Evolutionary conservation across 2,888 invertebrate species (phyloP).

Genomic region (Tanytarsus gracilentus): DNA sequence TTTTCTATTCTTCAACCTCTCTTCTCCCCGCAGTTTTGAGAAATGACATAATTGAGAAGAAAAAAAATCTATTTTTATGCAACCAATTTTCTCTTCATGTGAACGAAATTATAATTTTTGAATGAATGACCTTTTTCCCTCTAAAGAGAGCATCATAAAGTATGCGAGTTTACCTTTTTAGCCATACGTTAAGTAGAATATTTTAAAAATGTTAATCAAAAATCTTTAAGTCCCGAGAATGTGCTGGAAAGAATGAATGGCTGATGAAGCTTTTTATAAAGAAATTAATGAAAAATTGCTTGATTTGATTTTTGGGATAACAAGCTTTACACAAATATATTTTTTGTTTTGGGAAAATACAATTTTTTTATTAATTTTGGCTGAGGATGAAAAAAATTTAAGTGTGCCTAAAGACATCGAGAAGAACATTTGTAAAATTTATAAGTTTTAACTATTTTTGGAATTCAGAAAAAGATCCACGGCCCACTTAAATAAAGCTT

Average conservation of each 20-base stretch:
- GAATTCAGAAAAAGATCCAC: neutral
- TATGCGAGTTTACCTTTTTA: too few relatives aligned
- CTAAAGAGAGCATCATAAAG: too few relatives aligned
- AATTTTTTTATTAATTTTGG: neutral
- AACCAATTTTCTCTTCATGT: neutral
- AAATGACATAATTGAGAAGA: neutral
- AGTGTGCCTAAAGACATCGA: conserved; percentile 8
- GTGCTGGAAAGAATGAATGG: too few relatives aligned
- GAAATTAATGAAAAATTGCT: too few relatives aligned
- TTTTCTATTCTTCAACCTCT: conserved; percentile 35
- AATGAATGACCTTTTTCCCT: too few relatives aligned
- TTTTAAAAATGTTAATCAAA: too few relatives aligned
- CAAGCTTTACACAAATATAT: conserved; percentile 3
- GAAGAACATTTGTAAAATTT: neutral
- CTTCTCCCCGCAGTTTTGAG: conserved; percentile 33
- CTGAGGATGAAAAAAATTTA: neutral
- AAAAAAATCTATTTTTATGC: neutral
- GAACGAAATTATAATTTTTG: too few relatives aligned
- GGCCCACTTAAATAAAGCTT: neutral
- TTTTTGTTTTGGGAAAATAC: neutral
- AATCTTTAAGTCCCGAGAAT: too few relatives aligned
- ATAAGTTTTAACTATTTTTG: neutral
- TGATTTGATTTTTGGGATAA: too few relatives aligned
- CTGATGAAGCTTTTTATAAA: too few relatives aligned
- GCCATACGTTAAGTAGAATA: too few relatives aligned